Base-by-base conservation (phyloP, 2,888 invertebrate genomes). In the Ypsolopha scabrella region DNA sequence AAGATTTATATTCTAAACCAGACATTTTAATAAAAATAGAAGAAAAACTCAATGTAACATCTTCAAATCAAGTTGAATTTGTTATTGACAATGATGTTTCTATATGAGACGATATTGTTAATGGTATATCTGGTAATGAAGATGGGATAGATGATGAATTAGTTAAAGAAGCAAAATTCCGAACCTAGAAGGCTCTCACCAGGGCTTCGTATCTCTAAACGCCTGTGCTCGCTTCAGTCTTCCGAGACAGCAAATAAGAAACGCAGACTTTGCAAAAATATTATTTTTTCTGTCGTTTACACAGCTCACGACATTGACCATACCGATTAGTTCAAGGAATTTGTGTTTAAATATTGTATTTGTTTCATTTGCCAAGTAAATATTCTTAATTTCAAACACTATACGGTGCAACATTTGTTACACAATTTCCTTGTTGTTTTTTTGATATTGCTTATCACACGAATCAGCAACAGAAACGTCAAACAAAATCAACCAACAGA, bases 181-280 rank as follows among this genome's bases (percentile, higher is more conserved):
- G 83, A 86, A 86, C 86, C 85, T 86, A 86, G 74, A 75, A 75
- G 81, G 86, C 80, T 85, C 87, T 87, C 87, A 87, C 87, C 87
- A 87, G 85, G 87, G 87, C 82, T 83, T 87, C 67, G 87, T 79
- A 82, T 87, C 87, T 86, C 86, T 85, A 80, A 79, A 81, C 77
- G 83, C 87, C 77, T 80, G 82, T 67, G 86, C 85, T 76, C 86
- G 81, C 75, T 81, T 87, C 82, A 85, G 83, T 79, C 87, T 87
- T 72, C 73, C 75, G 79, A 82, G 85, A 79, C 80, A 81, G 86
- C 85, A 86, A 83, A 81, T 85, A 82, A 85, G 82, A 85, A 86
- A 86, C 67, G 82, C 74, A 85, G 69, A 82, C 72, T 85, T 86
- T 85, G 86, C 86, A 86, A 83, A 81, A 76, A 80, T 67, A 80